Evolutionary conservation across 2,113 vertebrate species (phyloP), one percentile per base, ranked within the genome.

Genomic region (Paratilapia polleni): DNA sequence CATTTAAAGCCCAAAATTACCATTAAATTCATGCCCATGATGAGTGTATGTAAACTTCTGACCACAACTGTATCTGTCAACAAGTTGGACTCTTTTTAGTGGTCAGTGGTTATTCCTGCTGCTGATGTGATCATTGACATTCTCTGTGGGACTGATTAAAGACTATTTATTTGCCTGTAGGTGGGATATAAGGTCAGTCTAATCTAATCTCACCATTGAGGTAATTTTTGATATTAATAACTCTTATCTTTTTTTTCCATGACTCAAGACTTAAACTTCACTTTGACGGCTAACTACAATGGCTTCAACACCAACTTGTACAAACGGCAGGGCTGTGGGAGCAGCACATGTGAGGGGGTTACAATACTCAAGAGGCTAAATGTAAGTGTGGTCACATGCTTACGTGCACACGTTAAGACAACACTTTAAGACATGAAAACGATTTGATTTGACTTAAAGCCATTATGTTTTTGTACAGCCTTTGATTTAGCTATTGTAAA

Each of bases 331-430:
- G 97, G 97, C 84, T 99, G 98, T 75, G 94, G 91, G 17, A 98
- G 97, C 90, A 99, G 97, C 91, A 97, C 96, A 62, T 99, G 98
- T 82, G 98, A 99, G 94, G 98, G 98, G 10, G 95, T 97, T 49
- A 94, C 97, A 61, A 96, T 97, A 15, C 95, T 99, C 78, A 98
- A 96, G 90, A 59, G 9, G 12, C 95, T 99, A 17, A 78, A 91
- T 49, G 98, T 99, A 85, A 97, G 97, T 97, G 19, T 10, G 28
- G 10, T 41, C 47, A 54, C 74, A 74, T 31, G 12, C 70, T 59
- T 57, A 19, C 75, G 34, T 12, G 15, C 64, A 28, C 15, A 70
- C n/a, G 1, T 19, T 28, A 3, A 68, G 74, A 59, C 14, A 59
- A 17, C 6, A 17, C n/a, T 24, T 58, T 76, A 20, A 36, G 31